These are phyloP conservation scores for Plutomurus gul DNA, from an alignment of 1,140 invertebrate species.

Conservation along the genomic window DNA sequence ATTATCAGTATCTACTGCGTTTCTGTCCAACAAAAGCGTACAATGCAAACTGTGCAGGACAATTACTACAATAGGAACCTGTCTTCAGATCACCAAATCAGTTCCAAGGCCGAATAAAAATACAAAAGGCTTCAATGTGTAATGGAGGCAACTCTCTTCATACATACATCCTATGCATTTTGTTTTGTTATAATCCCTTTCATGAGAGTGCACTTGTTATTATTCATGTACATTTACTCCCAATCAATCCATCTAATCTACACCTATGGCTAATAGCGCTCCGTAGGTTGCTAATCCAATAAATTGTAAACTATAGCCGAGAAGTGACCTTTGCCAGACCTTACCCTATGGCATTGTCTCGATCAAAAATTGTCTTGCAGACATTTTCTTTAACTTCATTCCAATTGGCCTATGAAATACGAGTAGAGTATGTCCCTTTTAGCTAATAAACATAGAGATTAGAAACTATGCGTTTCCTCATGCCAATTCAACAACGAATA, in stretches of 20 bases:
- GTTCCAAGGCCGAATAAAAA: background rate
- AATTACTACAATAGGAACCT: background rate
- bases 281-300: background rate
- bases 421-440: too few relatives aligned
- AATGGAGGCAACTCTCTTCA: too few relatives aligned
- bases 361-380: too few relatives aligned
- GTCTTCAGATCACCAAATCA: background rate
- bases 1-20: too few relatives aligned
- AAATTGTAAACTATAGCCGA: background rate
- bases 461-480: too few relatives aligned
- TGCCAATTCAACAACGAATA: too few relatives aligned
- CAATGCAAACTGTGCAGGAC: background rate
- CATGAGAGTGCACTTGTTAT: background rate
- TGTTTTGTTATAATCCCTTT: background rate
- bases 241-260: background rate
- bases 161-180: background rate
- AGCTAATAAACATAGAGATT: too few relatives aligned
- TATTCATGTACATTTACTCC: background rate
- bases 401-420: too few relatives aligned
- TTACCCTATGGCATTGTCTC: background rate
- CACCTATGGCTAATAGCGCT: background rate
- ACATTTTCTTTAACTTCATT: too few relatives aligned
- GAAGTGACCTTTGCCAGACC: background rate
- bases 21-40: background rate
- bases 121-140: conserved; percentile 7